phyloP scores from a whole-genome alignment of 2,888 invertebrate species.

The Eledone cirrhosa region DNA sequence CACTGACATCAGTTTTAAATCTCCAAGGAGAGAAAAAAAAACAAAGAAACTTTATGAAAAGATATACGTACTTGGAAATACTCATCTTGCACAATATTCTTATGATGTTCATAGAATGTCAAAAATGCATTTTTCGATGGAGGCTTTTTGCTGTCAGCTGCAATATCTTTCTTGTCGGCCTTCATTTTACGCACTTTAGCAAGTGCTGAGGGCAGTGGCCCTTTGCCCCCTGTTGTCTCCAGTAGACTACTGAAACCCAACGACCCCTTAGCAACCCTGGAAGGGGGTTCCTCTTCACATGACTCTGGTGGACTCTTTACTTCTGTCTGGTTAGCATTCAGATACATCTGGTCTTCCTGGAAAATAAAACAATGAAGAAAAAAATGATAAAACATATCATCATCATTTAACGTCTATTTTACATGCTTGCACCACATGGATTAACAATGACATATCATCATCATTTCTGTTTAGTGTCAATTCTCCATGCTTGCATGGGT shows the following conservation, averaged over 20 bases:
- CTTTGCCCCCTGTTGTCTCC: not conserved
- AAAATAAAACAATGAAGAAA: constrained; percentile 23
- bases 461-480: too few species aligned
- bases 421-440: too few species aligned
- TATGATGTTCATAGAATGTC: constrained; percentile 59
- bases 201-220: not conserved
- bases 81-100: constrained; percentile 52
- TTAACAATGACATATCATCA: too few species aligned
- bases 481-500: too few species aligned
- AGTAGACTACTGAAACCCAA: constrained; percentile 1
- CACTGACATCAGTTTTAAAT: too few species aligned
- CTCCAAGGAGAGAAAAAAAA: not conserved
- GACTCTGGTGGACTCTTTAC: not conserved
- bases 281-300: not conserved
- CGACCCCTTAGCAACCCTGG: not conserved
- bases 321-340: not conserved
- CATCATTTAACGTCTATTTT: too few species aligned
- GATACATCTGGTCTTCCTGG: constrained; percentile 55
- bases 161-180: constrained; percentile 44
- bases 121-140: constrained; percentile 55
- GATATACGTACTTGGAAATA: constrained; percentile 50
- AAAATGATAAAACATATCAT: not conserved
- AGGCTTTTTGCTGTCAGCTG: constrained; percentile 52
- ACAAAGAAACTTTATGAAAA: not conserved
- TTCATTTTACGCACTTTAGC: constrained; percentile 39